These are phyloP conservation scores for Yponomeuta sedellus DNA, from an alignment of 2,888 invertebrate species.

Conservation along the genomic window DNA sequence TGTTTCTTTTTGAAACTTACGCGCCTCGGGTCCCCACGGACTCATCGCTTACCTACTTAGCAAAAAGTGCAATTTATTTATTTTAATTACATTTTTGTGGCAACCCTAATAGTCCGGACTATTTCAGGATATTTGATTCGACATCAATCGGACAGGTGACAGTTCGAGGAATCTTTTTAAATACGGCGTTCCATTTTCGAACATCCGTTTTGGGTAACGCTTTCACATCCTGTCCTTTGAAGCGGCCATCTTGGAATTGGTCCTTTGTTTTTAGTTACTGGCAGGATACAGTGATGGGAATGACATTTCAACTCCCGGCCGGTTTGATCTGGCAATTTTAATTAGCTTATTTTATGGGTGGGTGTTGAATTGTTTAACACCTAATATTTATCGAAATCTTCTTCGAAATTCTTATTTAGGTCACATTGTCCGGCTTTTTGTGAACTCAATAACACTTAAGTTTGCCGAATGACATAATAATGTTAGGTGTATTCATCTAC, in stretches of 20 bases:
- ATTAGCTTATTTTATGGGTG: not conserved
- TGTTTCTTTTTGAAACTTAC: no score
- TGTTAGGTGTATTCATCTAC: no score
- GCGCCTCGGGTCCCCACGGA: no score
- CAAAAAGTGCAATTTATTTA: no score
- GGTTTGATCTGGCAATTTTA: not conserved
- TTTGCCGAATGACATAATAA: no score
- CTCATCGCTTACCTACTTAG: no score
- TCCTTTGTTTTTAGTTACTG: not conserved
- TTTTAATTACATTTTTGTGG: no score
- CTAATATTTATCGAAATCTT: not conserved
- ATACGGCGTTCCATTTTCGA: not conserved
- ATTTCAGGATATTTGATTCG: not conserved
- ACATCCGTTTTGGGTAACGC: constrained; percentile 1
- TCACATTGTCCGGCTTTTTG: no score
- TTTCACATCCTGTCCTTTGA: constrained; percentile 1
- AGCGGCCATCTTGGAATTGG: not conserved
- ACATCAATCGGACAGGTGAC: not conserved
- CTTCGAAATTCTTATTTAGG: no score
- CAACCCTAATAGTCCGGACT: not conserved
- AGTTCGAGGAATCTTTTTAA: not conserved
- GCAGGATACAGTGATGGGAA: not conserved
- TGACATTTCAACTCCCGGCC: not conserved
- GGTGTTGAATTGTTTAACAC: not conserved
- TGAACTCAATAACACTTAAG: no score